Evolutionary conservation across 2,888 invertebrate species (phyloP).

Genomic region (Philereme vetulata): DNA sequence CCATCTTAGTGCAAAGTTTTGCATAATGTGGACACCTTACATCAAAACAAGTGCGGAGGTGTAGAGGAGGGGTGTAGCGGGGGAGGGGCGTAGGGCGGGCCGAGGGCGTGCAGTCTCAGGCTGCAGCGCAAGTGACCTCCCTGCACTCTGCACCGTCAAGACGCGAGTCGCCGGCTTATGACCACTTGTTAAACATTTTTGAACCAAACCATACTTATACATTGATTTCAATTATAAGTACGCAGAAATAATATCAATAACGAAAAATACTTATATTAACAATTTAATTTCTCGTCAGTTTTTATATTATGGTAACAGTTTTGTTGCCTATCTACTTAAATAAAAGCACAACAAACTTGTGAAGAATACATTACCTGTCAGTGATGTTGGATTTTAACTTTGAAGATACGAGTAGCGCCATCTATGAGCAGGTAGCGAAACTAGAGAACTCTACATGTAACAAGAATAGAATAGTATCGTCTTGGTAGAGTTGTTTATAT

Average conservation of each 20-base stretch:
- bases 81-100: conserved; percentile 64
- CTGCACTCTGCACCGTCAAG: conserved; percentile 45
- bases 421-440: conserved; percentile 71
- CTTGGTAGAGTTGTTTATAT: not conserved
- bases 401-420: conserved; percentile 59
- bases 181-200: conserved; percentile 7
- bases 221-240: not conserved
- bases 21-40: conserved; percentile 78
- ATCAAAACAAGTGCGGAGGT: conserved; percentile 79
- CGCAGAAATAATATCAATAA: too few species aligned
- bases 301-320: too few species aligned
- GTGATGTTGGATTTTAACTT: not conserved
- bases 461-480: too few species aligned
- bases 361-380: conserved; percentile 3
- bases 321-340: too few species aligned
- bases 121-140: conserved; percentile 62
- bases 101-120: conserved; percentile 67
- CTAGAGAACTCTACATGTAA: conserved; percentile 30
- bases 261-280: too few species aligned
- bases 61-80: conserved; percentile 45
- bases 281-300: too few species aligned
- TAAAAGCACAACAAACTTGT: too few species aligned
- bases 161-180: not conserved
- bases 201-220: not conserved
- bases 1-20: conserved; percentile 56